phyloP scores from a whole-genome alignment of 2,797 vertebrate genomes.

The Diplodus sargus region DNA sequence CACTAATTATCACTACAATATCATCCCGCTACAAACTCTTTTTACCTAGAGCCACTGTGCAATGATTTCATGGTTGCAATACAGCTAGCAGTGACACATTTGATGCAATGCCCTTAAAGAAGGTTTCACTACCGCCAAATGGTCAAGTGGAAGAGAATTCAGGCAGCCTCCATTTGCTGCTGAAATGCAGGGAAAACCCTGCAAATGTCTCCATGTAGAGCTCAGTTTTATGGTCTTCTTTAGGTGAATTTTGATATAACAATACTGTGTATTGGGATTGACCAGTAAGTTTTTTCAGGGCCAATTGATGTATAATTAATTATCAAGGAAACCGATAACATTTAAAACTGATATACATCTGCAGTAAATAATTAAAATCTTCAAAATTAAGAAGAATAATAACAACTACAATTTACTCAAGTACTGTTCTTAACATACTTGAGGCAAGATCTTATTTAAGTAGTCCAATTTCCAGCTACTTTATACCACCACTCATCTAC shows the following conservation, averaged over 20 bases:
- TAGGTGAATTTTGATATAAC: background rate
- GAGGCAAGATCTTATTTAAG: too few species aligned
- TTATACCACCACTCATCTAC: too few species aligned
- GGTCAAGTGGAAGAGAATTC: background rate
- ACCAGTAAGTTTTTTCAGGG: too few species aligned
- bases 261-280: background rate
- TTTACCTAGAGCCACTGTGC: slow-evolving; percentile 20
- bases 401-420: too few species aligned
- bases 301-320: too few species aligned
- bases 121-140: slow-evolving; percentile 26
- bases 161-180: slow-evolving; percentile 5
- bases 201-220: background rate
- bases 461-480: too few species aligned
- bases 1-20: slow-evolving; percentile 4
- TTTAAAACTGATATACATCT: too few species aligned
- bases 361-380: too few species aligned
- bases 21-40: slow-evolving; percentile 1
- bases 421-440: too few species aligned
- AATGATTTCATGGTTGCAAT: slow-evolving; percentile 4
- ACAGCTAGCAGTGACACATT: slow-evolving; percentile 18
- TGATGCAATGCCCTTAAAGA: slow-evolving; percentile 21
- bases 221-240: background rate
- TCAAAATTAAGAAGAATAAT: too few species aligned
- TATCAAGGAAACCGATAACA: too few species aligned
- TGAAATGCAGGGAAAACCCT: background rate